Evolutionary conservation across 2,888 invertebrate species (phyloP).

Genomic region (Pinctada fucata): DNA sequence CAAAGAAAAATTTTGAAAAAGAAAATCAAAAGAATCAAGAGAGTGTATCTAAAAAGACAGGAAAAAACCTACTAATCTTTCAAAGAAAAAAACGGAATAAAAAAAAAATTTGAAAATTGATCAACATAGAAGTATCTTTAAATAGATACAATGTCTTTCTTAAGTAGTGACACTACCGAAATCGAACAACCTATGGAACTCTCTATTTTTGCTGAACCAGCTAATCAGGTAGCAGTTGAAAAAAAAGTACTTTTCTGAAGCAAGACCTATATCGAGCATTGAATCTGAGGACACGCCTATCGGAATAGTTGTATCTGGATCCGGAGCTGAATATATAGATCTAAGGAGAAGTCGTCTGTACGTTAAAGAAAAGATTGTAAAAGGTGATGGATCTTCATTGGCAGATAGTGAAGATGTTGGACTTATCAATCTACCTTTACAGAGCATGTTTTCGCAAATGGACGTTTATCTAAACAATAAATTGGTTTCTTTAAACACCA

Average conservation of each 20-base stretch:
- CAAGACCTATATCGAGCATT: slow-evolving; percentile 24
- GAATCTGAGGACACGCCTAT: slow-evolving; percentile 15
- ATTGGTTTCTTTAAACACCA: slow-evolving; percentile 32
- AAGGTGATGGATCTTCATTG: slow-evolving; percentile 22
- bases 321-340: slow-evolving; percentile 33
- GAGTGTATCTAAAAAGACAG: too few species aligned
- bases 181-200: slow-evolving; percentile 27
- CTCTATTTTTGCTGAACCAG: slow-evolving; percentile 22
- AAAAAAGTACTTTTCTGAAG: slow-evolving; percentile 30
- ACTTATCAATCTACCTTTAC: slow-evolving; percentile 31
- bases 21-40: too few species aligned
- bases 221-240: slow-evolving; percentile 27
- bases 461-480: too few species aligned
- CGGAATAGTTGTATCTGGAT: slow-evolving; percentile 26
- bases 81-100: too few species aligned
- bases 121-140: slow-evolving; percentile 10
- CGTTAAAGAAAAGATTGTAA: slow-evolving; percentile 24
- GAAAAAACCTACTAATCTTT: too few species aligned
- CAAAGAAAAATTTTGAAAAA: too few species aligned
- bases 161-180: slow-evolving; percentile 21
- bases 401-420: slow-evolving; percentile 22
- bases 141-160: slow-evolving; percentile 18
- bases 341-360: slow-evolving; percentile 33
- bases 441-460: slow-evolving; percentile 31
- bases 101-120: slow-evolving; percentile 18